Percentiles rank a stretch among this genome's conserved stretches.
Conservation (phyloP, 2,113 vertebrate genomes). For the Cyprinodon variegatus region DNA sequence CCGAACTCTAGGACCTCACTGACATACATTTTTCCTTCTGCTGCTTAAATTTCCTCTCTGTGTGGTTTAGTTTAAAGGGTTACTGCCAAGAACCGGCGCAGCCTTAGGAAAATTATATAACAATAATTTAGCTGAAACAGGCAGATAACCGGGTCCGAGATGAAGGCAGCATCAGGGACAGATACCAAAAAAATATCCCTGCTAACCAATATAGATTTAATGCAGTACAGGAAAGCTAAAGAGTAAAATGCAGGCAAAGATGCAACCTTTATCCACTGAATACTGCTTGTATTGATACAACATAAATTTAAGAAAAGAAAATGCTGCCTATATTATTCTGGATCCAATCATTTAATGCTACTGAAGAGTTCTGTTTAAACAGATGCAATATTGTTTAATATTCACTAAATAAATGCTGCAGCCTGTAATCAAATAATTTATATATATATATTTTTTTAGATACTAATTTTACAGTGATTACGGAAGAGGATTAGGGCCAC, state of each 20-base stretch:
- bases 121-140: not conserved
- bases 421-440: not conserved
- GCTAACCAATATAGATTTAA: conserved; percentile 33
- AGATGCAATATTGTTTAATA: conserved; percentile 20
- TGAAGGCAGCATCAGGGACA: conserved; percentile 31
- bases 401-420: conserved; percentile 15
- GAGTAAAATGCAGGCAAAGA: conserved; percentile 15
- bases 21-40: not conserved
- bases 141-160: conserved; percentile 1
- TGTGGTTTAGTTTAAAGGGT: not conserved
- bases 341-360: conserved; percentile 38
- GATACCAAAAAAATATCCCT: conserved; percentile 28
- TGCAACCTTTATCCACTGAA: conserved; percentile 18
- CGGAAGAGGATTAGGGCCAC: no score
- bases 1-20: conserved; percentile 31
- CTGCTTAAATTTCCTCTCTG: not conserved
- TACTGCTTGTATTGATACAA: conserved; percentile 20
- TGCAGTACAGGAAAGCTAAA: conserved; percentile 2
- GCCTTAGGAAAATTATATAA: not conserved
- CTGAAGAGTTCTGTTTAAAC: conserved; percentile 26
- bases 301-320: conserved; percentile 38
- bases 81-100: not conserved
- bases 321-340: conserved; percentile 9
- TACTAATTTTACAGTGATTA: no score
- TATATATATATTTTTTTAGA: not conserved